Conservation (phyloP, 2,113 vertebrate genomes). For the Crotalus viridis region DNA sequence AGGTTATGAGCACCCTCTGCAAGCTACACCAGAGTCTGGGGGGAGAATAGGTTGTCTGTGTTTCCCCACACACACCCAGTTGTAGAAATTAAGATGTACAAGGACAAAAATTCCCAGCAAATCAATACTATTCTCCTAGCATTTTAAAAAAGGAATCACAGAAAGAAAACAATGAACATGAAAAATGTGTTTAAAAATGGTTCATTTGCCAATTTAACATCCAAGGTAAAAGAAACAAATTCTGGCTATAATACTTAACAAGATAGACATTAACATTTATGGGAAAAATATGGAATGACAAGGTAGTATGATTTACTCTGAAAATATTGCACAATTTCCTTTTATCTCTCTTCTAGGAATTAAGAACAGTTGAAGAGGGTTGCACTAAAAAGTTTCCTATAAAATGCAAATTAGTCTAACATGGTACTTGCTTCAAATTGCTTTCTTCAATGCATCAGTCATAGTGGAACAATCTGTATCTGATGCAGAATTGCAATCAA, state of each 20-base stretch:
- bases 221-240: conserved; percentile 53
- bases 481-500: not conserved
- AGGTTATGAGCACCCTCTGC: not conserved
- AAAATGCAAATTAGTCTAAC: conserved; percentile 55
- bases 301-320: conserved; percentile 51
- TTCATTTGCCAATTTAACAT: conserved; percentile 74
- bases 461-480: not conserved
- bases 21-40: not conserved
- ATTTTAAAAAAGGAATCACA: not conserved
- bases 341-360: conserved; percentile 64
- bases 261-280: conserved; percentile 51
- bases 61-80: not conserved
- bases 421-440: conserved; percentile 44
- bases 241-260: conserved; percentile 59
- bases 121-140: not conserved
- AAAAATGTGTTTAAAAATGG: conserved; percentile 52
- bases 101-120: not conserved
- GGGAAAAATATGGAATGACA: conserved; percentile 57
- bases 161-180: conserved; percentile 28
- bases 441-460: conserved; percentile 11
- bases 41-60: not conserved
- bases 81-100: not conserved
- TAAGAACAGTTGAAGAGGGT: conserved; percentile 59
- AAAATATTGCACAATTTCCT: conserved; percentile 76
- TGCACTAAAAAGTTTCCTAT: conserved; percentile 40